Conservation (phyloP, 1,140 invertebrate species). For the Drosophila teissieri region DNA sequence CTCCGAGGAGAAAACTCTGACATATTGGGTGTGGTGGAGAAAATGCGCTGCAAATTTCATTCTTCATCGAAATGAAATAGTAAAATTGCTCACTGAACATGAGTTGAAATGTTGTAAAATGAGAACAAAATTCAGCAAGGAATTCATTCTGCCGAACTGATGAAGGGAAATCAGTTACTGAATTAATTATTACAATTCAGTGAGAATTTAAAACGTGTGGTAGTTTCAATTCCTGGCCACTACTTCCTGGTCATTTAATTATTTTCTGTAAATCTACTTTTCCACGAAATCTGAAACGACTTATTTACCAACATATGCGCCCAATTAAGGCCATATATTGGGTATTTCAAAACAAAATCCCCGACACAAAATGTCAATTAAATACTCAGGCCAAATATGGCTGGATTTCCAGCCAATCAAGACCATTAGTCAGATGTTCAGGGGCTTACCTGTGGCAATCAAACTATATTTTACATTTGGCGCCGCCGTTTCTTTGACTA, state of each 20-base stretch:
- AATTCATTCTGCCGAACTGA: constrained; percentile 25
- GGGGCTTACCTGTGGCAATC: not conserved
- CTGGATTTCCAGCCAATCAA: constrained; percentile 38
- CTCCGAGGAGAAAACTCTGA: constrained; percentile 15
- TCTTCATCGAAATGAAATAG: constrained; percentile 32
- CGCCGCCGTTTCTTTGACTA: constrained; percentile 1
- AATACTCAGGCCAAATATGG: constrained; percentile 53
- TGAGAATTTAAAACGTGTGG: not conserved
- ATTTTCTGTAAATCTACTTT: not conserved
- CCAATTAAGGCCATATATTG: constrained; percentile 18
- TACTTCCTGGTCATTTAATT: not conserved
- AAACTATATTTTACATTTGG: constrained; percentile 15
- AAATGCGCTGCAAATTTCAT: constrained; percentile 33
- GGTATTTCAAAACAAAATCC: constrained; percentile 20
- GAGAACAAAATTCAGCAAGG: not conserved
- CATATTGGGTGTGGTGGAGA: constrained; percentile 17
- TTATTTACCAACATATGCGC: not conserved
- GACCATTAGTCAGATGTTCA: constrained; percentile 29
- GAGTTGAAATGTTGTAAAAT: constrained; percentile 14
- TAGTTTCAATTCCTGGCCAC: not conserved
- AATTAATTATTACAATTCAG: not conserved
- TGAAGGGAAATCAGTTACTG: constrained; percentile 19
- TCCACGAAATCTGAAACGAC: not conserved
- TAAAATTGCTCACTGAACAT: constrained; percentile 40
- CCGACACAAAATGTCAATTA: constrained; percentile 24